Percentiles rank a stretch among this genome's conserved stretches.
These are phyloP conservation scores for Catostylus mosaicus DNA, from an alignment of 30 jellyfish, hydroid and myxozoan genomes.

Conservation along the genomic window DNA sequence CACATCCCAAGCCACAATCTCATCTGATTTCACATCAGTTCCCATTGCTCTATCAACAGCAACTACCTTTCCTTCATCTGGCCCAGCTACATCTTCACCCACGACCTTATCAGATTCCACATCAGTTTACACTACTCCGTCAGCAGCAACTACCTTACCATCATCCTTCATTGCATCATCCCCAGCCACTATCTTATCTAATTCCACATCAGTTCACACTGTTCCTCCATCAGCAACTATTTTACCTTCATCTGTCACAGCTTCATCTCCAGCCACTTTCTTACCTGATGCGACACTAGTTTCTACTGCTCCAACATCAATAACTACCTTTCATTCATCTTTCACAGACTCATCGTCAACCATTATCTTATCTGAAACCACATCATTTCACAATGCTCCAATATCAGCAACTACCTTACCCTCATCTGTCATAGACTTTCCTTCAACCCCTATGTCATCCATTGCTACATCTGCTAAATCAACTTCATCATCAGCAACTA, in stretches of 20 bases:
- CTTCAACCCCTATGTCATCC: neutral
- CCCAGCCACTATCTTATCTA: neutral
- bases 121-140: neutral
- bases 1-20: neutral
- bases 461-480: neutral
- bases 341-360: neutral
- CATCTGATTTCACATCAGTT: neutral
- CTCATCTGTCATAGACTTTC: neutral
- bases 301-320: too few species aligned
- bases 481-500: neutral
- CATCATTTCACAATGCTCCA: neutral
- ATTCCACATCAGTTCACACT: neutral
- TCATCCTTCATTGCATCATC: neutral
- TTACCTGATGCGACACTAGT: too few species aligned
- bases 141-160: neutral
- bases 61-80: neutral
- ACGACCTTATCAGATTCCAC: neutral
- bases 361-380: neutral
- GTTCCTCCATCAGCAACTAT: neutral
- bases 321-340: neutral
- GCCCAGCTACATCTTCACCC: neutral
- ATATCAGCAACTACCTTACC: neutral
- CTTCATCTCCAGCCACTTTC: neutral
- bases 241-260: neutral
- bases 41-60: neutral